phyloP scores from a whole-genome alignment of 2,797 vertebrate species.

The Alfaro cultratus region DNA sequence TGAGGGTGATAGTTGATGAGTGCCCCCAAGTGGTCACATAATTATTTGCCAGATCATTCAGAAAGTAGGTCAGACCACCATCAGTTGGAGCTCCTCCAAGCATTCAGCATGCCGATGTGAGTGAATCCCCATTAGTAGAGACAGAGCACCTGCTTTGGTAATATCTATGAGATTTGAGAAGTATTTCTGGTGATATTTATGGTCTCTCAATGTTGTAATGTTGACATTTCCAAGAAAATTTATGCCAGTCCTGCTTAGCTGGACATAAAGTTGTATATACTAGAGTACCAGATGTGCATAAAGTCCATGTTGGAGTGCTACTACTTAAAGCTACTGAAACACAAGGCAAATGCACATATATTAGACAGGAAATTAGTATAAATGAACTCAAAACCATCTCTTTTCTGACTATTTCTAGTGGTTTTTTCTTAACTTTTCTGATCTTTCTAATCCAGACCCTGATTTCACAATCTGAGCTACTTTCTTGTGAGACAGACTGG shows the following conservation, averaged over 20 bases:
- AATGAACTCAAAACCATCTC: neutral
- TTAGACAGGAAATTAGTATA: neutral
- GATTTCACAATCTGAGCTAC: neutral
- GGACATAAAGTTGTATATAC: neutral
- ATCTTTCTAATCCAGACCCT: conserved; percentile 1
- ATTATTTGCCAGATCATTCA: too few species aligned
- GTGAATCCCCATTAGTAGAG: neutral
- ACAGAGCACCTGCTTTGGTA: neutral
- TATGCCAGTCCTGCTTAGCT: neutral
- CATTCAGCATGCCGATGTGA: too few species aligned
- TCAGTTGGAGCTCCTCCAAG: too few species aligned
- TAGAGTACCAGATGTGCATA: neutral
- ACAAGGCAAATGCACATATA: neutral
- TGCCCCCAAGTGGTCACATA: too few species aligned
- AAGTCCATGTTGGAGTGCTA: neutral
- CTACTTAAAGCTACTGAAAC: neutral
- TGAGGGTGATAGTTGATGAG: too few species aligned
- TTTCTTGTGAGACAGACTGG: neutral
- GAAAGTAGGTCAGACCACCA: too few species aligned
- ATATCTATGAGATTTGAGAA: neutral
- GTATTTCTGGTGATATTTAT: neutral
- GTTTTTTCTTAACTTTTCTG: neutral
- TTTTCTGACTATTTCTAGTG: neutral
- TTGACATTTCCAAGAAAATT: neutral
- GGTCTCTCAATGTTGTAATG: neutral